Conservation (phyloP, 2,113 vertebrate genomes). For the Muntiacus reevesi region DNA sequence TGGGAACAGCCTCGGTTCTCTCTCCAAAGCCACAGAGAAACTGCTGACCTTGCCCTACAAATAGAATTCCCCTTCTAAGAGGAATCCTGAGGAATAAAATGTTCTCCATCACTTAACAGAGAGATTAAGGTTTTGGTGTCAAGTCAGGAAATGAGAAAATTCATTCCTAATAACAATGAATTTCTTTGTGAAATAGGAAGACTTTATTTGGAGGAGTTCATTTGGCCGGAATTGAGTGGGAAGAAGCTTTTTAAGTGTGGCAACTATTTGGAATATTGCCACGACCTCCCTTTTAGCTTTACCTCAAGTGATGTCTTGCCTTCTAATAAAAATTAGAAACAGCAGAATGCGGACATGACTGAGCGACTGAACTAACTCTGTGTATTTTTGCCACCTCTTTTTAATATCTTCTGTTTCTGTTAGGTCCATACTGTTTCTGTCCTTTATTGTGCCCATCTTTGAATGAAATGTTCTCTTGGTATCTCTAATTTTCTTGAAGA, state of each 20-base stretch:
- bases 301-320: background rate
- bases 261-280: slow-evolving; percentile 24
- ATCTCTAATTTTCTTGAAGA: background rate
- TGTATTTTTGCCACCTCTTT: background rate
- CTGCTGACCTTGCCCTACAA: background rate
- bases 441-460: background rate
- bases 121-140: background rate
- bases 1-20: background rate
- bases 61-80: background rate
- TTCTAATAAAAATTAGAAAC: slow-evolving; percentile 19
- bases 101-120: background rate
- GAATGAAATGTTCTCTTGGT: background rate
- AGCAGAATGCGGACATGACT: background rate
- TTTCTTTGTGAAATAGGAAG: slow-evolving; percentile 24
- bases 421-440: background rate
- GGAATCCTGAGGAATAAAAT: background rate
- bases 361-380: no score
- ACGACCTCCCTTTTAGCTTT: slow-evolving; percentile 3
- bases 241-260: background rate
- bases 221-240: background rate
- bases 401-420: background rate
- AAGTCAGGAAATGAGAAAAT: slow-evolving; percentile 23
- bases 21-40: background rate
- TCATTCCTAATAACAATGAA: background rate
- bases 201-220: background rate